These are phyloP conservation scores for Tachina lurida DNA, from an alignment of 2,888 invertebrate genomes.

Conservation along the genomic window DNA sequence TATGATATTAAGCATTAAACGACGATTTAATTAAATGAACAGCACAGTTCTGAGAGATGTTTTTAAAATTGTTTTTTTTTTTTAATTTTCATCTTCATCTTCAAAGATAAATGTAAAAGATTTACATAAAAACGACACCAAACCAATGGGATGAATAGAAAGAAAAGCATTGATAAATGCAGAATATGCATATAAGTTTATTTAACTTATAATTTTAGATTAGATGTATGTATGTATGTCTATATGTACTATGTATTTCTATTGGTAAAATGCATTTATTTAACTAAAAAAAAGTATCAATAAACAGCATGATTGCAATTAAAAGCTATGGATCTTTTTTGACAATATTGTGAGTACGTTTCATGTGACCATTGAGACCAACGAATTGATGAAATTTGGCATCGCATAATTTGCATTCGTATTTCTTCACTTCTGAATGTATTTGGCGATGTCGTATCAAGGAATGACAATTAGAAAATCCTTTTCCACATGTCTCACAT, in stretches of 20 bases:
- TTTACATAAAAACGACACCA: conserved; percentile 42
- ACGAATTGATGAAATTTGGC: conserved; percentile 79
- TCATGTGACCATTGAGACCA: conserved; percentile 79
- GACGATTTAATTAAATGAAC: conserved; percentile 16
- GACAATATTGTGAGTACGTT: conserved; percentile 78
- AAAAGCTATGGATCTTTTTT: conserved; percentile 60
- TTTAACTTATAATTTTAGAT: conserved; percentile 5
- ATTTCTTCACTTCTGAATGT: conserved; percentile 78
- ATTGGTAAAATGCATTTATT: conserved; percentile 19
- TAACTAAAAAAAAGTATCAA: conserved; percentile 20
- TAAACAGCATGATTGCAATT: conserved; percentile 26
- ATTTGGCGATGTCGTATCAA: conserved; percentile 79
- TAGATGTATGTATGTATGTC: neutral
- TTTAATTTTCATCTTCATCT: neutral
- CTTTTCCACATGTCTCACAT: conserved; percentile 78
- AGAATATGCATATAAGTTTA: neutral
- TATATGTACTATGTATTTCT: neutral
- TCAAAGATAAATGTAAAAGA: neutral
- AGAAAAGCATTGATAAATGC: neutral
- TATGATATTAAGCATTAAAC: conserved; percentile 35
- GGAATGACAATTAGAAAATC: conserved; percentile 78
- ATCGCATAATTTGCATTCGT: conserved; percentile 78
- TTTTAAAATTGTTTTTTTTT: neutral
- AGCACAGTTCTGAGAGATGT: neutral
- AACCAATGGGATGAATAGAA: conserved; percentile 58